Base-by-base conservation (phyloP, 2,797 vertebrate species). In the Fundulus diaphanus region DNA sequence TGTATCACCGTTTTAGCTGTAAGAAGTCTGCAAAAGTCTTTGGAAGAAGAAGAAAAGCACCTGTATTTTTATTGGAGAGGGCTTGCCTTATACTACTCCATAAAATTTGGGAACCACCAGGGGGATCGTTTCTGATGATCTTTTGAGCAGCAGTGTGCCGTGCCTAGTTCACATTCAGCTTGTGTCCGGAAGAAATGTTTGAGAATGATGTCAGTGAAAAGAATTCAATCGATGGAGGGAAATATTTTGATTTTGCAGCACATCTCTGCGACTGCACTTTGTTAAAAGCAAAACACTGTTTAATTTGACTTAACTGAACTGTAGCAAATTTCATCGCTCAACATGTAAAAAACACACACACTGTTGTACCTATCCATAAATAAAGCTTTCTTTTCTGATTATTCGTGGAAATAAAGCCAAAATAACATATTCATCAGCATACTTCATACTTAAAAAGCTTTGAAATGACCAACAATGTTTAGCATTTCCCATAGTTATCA, bases 31-130 rank as follows among this genome's bases (percentile, higher is more conserved):
- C 93, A 85, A 90, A 94, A 88, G 85, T 87, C 85, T 87, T 91
- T 87, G 78, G 76, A 87, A 77, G 76, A 82, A 73, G 80, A 89
- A 86, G 84, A 90, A 87, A 85, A 92, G 89, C 89, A 93, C 90
- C 85, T 93, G 89, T 87, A 81, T 81, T 94, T 95, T 94, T 91
- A 93, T 91, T 90, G 78, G 84, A 65, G 83, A 83, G 82, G 82
- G 79, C 87, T 83, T 89, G 78, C 85, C 54, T 92, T 91, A 90
- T 89, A 93, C 87, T 87, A 84, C 90, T 91, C 90, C 82, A 89
- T 85, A 89, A 93, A 92, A 90, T 86, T 81, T 89, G 82, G 87
- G 85, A 79, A 29, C 83, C 85, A 74, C 74, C 90, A 73, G 61
- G 89, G 90, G 92, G 90, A 90, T 89, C 37, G 71, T 93, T 92